Evolutionary conservation across 2,113 vertebrate species (phyloP).

Genomic region (Tapirus terrestris): DNA sequence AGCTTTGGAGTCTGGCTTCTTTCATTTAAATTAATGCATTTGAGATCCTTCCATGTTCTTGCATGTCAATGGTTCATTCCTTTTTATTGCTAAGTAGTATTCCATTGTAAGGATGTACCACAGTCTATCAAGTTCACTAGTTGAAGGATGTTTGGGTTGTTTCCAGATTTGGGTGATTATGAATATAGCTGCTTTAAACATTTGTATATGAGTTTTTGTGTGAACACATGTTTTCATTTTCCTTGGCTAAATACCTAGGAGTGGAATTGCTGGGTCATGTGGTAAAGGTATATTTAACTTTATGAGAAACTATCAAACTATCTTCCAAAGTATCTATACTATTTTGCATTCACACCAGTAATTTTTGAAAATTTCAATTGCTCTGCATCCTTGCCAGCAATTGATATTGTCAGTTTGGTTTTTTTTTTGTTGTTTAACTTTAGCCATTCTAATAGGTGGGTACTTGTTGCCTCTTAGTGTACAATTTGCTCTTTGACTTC

Average conservation of each 20-base stretch:
- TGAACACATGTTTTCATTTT: slow-evolving; percentile 21
- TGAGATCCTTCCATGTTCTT: background rate
- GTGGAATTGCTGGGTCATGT: background rate
- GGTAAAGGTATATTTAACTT: slow-evolving; percentile 4
- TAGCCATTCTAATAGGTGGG: background rate
- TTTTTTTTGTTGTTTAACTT: background rate
- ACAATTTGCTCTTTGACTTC: slow-evolving; percentile 39
- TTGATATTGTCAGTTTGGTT: background rate
- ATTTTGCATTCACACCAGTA: background rate
- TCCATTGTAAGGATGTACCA: background rate
- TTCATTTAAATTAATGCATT: background rate
- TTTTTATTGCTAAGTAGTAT: background rate
- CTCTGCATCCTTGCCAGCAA: background rate
- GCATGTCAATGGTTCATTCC: background rate
- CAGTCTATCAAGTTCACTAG: background rate
- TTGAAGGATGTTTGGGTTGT: background rate
- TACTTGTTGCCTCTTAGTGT: background rate
- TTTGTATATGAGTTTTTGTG: background rate
- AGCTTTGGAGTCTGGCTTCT: background rate
- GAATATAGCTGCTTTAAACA: background rate
- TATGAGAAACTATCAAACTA: background rate
- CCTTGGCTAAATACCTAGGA: background rate
- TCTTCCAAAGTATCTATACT: slow-evolving; percentile 28
- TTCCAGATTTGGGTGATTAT: background rate
- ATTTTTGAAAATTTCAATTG: background rate